A percentile compares a stretch with the other conserved stretches of the same genome.
phyloP scores from a whole-genome alignment of 2,888 invertebrate species.

The Trichogramma dendrolimi region DNA sequence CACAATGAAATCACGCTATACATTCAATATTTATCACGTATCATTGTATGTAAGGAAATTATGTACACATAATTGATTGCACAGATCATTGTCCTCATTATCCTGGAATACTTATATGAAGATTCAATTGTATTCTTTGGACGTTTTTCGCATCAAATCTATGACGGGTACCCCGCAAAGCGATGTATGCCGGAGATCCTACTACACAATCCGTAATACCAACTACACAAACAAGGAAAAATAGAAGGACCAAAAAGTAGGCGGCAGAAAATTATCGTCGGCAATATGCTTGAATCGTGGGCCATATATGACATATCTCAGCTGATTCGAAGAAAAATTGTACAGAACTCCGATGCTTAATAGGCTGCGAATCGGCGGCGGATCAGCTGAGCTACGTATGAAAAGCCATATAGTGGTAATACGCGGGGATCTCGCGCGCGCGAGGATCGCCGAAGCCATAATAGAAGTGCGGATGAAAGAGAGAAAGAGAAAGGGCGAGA shows the following conservation, averaged over 20 bases:
- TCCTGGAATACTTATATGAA: too few relatives aligned
- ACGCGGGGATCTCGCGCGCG: neutral
- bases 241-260: neutral
- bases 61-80: too few relatives aligned
- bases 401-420: slow-evolving; percentile 1
- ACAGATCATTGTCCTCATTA: too few relatives aligned
- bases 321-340: slow-evolving; percentile 22
- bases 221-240: neutral
- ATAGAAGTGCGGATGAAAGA: slow-evolving; percentile 6
- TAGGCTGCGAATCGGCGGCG: neutral
- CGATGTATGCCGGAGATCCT: neutral
- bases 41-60: too few relatives aligned
- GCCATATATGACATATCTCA: neutral
- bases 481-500: slow-evolving; percentile 11
- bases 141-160: too few relatives aligned
- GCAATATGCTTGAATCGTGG: too few relatives aligned
- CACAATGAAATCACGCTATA: too few relatives aligned
- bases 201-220: too few relatives aligned
- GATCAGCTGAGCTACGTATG: slow-evolving; percentile 15
- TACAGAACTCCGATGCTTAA: too few relatives aligned
- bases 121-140: too few relatives aligned
- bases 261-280: too few relatives aligned
- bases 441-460: neutral
- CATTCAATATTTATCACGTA: too few relatives aligned
- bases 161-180: slow-evolving; percentile 14